phyloP scores from a whole-genome alignment of 2,888 invertebrate species.

The Phlogophora meticulosa region DNA sequence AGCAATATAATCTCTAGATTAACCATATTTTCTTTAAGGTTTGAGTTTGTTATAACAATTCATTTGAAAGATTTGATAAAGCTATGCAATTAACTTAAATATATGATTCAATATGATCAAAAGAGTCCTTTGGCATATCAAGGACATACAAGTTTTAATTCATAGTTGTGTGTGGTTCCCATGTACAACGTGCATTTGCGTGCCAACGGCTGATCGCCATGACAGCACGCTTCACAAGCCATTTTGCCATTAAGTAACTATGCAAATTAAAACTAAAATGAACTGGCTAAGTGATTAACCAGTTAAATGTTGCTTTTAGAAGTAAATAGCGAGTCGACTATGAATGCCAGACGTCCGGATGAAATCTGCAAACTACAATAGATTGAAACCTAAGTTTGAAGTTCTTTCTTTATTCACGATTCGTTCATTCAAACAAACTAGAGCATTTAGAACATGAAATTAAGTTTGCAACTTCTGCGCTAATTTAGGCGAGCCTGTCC shows the following conservation, averaged over 20 bases:
- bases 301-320: slow-evolving; percentile 32
- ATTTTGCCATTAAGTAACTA: slow-evolving; percentile 38
- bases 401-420: slow-evolving; percentile 12
- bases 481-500: not conserved
- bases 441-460: slow-evolving; percentile 5
- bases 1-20: no score
- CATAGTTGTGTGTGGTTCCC: not conserved
- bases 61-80: no score
- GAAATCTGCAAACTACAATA: slow-evolving; percentile 43
- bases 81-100: slow-evolving; percentile 1
- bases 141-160: not conserved
- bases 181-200: slow-evolving; percentile 3
- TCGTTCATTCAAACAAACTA: slow-evolving; percentile 9
- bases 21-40: no score
- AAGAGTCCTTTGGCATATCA: not conserved
- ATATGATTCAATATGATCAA: slow-evolving; percentile 19
- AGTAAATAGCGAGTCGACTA: slow-evolving; percentile 36
- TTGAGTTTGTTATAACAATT: no score
- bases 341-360: slow-evolving; percentile 36
- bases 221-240: slow-evolving; percentile 19
- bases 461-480: not conserved
- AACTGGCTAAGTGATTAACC: slow-evolving; percentile 26
- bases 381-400: not conserved
- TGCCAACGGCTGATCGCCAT: slow-evolving; percentile 4
- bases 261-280: slow-evolving; percentile 44